Evolutionary conservation across 2,888 invertebrate genomes (phyloP).

Genomic region (Mythimna impura): DNA sequence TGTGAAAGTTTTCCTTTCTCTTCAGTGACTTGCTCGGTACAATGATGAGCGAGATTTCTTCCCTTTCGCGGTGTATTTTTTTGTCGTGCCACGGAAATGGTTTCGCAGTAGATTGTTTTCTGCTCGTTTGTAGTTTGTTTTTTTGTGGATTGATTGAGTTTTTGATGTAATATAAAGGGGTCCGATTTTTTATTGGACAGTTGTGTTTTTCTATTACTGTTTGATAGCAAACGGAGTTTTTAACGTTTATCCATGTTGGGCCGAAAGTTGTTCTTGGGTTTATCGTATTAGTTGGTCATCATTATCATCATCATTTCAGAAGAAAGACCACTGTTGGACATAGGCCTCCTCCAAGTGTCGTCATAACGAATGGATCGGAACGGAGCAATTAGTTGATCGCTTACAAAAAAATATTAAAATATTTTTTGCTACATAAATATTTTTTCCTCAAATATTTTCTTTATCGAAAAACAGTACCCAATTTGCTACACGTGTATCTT

Average conservation of each 20-base stretch:
- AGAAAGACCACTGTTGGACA: too few species aligned
- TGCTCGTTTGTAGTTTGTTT: constrained; percentile 30
- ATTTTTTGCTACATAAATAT: background rate
- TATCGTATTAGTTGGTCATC: background rate
- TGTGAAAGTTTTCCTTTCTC: constrained; percentile 31
- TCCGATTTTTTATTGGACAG: background rate
- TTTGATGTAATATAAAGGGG: constrained; percentile 8
- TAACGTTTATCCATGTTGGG: background rate
- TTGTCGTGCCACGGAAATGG: constrained; percentile 6
- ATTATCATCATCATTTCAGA: too few species aligned
- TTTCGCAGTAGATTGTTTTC: constrained; percentile 17
- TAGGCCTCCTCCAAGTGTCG: too few species aligned
- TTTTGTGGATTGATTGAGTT: constrained; percentile 19
- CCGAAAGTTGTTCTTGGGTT: background rate
- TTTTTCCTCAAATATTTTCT: constrained; percentile 8
- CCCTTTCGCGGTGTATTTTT: constrained; percentile 34
- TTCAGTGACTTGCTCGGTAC: constrained; percentile 44
- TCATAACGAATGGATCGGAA: too few species aligned
- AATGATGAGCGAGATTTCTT: constrained; percentile 38
- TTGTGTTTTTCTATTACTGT: constrained; percentile 1
- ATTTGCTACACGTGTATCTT: constrained; percentile 9
- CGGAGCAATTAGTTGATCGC: background rate
- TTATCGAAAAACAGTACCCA: background rate
- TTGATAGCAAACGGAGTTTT: background rate
- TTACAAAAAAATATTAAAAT: background rate